Conservation (phyloP, 2,888 invertebrate genomes). For the Drosophila atroscutellata region DNA sequence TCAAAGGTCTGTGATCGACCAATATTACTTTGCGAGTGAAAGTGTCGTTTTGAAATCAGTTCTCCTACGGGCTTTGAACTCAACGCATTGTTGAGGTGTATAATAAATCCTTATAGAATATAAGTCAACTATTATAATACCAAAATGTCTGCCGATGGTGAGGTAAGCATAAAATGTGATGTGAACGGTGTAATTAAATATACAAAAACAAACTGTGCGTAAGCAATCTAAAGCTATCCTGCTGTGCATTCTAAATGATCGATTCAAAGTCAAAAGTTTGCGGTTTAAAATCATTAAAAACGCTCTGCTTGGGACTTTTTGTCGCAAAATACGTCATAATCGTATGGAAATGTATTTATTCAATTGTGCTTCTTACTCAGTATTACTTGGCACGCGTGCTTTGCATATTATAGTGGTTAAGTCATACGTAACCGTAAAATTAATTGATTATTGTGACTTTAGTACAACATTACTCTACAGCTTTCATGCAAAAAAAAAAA, state of each 20-base stretch:
- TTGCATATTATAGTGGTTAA: conserved; percentile 51
- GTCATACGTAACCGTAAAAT: conserved; percentile 38
- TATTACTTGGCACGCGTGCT: conserved; percentile 32
- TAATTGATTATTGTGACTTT: conserved; percentile 18
- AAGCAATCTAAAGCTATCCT: conserved; percentile 6
- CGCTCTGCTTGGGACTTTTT: conserved; percentile 34
- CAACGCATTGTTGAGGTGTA: conserved; percentile 21
- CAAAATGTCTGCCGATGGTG: conserved; percentile 37
- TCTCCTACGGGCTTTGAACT: conserved; percentile 21
- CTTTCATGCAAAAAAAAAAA: background rate
- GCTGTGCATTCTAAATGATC: conserved; percentile 31
- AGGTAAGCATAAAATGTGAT: conserved; percentile 29
- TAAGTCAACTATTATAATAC: background rate
- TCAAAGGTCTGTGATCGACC: conserved; percentile 11
- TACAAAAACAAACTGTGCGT: conserved; percentile 16
- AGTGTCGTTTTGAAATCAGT: conserved; percentile 40
- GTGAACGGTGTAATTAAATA: conserved; percentile 16
- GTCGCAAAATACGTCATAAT: conserved; percentile 23
- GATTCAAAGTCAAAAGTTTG: conserved; percentile 42
- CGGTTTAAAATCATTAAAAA: conserved; percentile 32
- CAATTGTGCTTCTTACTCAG: conserved; percentile 17
- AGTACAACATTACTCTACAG: conserved; percentile 2
- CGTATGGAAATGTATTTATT: conserved; percentile 23
- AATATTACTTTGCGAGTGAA: conserved; percentile 47
- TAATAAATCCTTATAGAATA: background rate